Conservation (phyloP, 2,113 vertebrate genomes). For the Syngnathus typhle region DNA sequence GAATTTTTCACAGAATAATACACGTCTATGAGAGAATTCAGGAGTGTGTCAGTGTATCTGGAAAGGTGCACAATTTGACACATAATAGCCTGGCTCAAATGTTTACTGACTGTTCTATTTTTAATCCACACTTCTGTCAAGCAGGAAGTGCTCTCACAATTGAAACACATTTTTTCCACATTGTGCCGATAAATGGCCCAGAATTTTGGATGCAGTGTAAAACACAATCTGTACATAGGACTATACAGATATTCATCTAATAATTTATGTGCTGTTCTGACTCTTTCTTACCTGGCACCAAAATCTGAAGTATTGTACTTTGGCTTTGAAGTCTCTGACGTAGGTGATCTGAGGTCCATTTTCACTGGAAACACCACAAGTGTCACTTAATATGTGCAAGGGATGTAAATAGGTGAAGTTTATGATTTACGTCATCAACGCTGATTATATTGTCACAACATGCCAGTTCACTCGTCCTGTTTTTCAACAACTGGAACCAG, state of each 20-base stretch:
- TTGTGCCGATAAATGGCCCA: not conserved
- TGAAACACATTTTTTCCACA: too few relatives aligned
- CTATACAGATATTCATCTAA: not conserved
- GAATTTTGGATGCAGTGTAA: too few relatives aligned
- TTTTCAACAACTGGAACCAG: constrained; percentile 15
- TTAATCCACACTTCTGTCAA: too few relatives aligned
- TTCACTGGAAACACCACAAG: constrained; percentile 71
- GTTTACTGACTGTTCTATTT: too few relatives aligned
- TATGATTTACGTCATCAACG: not conserved
- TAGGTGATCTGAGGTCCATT: constrained; percentile 98
- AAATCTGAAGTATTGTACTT: constrained; percentile 97
- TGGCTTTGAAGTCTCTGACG: constrained; percentile 96
- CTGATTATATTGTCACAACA: constrained; percentile 1
- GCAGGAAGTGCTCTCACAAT: too few relatives aligned
- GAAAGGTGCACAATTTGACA: too few relatives aligned
- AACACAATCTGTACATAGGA: too few relatives aligned
- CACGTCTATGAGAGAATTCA: too few relatives aligned
- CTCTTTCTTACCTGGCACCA: constrained; percentile 93
- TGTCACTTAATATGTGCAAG: fast-evolving
- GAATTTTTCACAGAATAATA: too few relatives aligned
- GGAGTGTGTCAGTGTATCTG: too few relatives aligned
- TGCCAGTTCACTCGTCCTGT: constrained; percentile 22
- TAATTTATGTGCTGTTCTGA: not conserved
- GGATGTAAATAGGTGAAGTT: not conserved
- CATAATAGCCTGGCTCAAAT: too few relatives aligned